Conservation (phyloP, 1,140 invertebrate genomes). For the Drosophila fuyamai region DNA sequence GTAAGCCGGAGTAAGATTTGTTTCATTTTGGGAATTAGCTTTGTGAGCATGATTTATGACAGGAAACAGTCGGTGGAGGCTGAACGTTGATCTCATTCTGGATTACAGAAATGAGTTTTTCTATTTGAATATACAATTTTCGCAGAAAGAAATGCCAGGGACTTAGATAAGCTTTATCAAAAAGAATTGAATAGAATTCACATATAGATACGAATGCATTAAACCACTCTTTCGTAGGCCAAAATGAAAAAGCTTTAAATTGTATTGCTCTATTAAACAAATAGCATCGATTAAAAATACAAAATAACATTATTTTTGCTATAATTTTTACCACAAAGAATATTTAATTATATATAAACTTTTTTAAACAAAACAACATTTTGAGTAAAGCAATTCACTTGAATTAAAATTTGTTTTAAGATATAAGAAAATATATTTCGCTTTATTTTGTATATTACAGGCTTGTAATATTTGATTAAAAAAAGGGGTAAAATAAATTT, state of each 20-base stretch:
- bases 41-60: constrained; percentile 62
- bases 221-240: not conserved
- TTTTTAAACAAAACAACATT: too few species aligned
- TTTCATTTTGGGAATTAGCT: constrained; percentile 63
- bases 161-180: constrained; percentile 8
- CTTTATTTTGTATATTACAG: too few species aligned
- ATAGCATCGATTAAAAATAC: not conserved
- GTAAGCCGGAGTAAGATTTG: constrained; percentile 32
- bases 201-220: not conserved
- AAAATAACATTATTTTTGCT: too few species aligned
- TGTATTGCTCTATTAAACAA: not conserved
- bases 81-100: constrained; percentile 31
- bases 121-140: constrained; percentile 33
- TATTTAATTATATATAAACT: too few species aligned
- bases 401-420: too few species aligned
- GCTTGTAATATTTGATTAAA: too few species aligned
- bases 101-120: constrained; percentile 50
- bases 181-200: not conserved
- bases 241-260: not conserved
- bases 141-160: not conserved
- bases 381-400: too few species aligned
- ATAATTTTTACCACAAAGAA: too few species aligned
- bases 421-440: too few species aligned
- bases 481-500: too few species aligned
- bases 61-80: constrained; percentile 13